Percentiles rank a stretch among this genome's conserved stretches.
Conservation (phyloP, 2,888 invertebrate species). For the Philereme transversata region DNA sequence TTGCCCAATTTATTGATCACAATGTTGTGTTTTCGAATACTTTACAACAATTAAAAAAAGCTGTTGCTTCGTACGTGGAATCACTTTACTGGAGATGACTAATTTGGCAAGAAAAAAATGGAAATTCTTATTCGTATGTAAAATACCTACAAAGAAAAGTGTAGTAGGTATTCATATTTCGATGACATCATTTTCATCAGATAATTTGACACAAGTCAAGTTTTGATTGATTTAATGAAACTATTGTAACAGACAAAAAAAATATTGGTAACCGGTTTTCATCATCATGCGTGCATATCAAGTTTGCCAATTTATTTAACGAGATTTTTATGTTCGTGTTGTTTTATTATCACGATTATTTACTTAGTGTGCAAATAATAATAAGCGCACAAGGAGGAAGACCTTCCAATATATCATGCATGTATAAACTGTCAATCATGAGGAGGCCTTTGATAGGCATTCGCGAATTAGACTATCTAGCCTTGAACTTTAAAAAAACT, state of each 20-base stretch:
- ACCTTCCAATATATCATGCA: conserved; percentile 3
- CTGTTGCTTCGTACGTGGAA: conserved; percentile 26
- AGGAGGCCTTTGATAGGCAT: conserved; percentile 10
- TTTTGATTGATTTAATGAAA: conserved; percentile 5
- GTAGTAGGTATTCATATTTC: conserved; percentile 7
- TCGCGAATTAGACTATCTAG: not conserved
- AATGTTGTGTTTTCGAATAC: conserved; percentile 32
- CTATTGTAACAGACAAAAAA: not conserved
- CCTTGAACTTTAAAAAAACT: conserved; percentile 22
- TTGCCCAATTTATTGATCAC: conserved; percentile 13
- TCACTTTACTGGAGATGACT: conserved; percentile 28
- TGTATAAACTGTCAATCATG: conserved; percentile 1
- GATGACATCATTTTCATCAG: conserved; percentile 14
- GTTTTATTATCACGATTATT: not conserved
- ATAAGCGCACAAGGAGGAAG: conserved; percentile 1
- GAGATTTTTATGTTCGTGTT: not conserved
- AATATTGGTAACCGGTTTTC: too few relatives aligned
- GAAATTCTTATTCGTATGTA: conserved; percentile 13
- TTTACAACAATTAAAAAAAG: conserved; percentile 34
- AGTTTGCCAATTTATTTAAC: conserved; percentile 2
- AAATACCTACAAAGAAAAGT: conserved; percentile 2
- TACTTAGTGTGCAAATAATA: conserved; percentile 1
- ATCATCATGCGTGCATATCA: not conserved
- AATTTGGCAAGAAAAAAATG: conserved; percentile 26
- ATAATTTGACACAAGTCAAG: conserved; percentile 3